These are phyloP conservation scores for Tricholaema leucomelas DNA, from an alignment of 2,113 vertebrate species.

Conservation along the genomic window DNA sequence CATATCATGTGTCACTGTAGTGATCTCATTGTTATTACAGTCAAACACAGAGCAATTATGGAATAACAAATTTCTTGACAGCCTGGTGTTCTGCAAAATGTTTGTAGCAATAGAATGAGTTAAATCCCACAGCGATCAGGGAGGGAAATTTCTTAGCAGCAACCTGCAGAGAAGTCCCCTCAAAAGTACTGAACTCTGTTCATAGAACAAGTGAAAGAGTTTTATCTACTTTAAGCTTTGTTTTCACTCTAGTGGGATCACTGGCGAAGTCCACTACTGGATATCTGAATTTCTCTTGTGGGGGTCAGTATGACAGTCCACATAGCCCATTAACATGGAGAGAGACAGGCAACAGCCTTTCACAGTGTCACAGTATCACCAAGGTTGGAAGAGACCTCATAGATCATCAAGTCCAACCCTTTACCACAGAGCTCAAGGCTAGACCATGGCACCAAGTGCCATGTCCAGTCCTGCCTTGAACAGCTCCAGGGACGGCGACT, in stretches of 20 bases:
- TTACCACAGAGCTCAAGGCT: too few species aligned
- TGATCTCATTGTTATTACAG: background rate
- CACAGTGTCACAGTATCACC: too few species aligned
- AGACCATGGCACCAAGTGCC: too few species aligned
- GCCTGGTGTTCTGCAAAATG: background rate
- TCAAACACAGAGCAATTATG: background rate
- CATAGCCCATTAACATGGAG: background rate
- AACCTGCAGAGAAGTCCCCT: background rate
- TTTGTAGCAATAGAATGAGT: background rate
- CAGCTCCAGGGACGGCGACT: too few species aligned
- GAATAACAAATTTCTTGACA: background rate
- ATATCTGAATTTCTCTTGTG: background rate
- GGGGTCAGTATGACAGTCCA: background rate
- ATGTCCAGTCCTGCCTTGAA: too few species aligned
- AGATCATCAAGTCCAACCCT: too few species aligned
- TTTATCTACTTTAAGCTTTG: background rate
- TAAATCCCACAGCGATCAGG: background rate
- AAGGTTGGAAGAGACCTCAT: too few species aligned
- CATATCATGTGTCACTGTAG: background rate
- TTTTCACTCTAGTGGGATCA: background rate
- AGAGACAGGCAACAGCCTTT: background rate
- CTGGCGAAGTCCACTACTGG: background rate
- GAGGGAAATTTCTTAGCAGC: background rate
- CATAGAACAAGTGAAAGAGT: background rate
- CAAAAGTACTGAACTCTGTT: background rate